A percentile compares a stretch with the other conserved stretches of the same genome.
phyloP scores from a whole-genome alignment of 2,888 invertebrate species.

The Cephalotes varians region DNA sequence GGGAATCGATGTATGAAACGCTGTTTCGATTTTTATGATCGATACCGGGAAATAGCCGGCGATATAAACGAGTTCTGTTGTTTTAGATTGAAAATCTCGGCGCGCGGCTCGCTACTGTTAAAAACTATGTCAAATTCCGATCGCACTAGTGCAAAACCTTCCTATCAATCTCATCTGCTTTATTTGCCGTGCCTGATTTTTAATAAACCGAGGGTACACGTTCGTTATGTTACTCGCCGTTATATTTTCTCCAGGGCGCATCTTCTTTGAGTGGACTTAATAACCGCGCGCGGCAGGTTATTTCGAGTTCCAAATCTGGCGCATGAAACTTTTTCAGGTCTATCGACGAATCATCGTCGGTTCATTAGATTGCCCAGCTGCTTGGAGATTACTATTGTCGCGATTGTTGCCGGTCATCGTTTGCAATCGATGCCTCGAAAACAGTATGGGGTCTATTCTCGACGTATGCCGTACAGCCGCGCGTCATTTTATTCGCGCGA shows the following conservation, averaged over 20 bases:
- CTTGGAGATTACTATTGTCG: constrained; percentile 72
- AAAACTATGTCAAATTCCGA: constrained; percentile 44
- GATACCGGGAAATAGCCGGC: constrained; percentile 34
- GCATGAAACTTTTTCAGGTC: constrained; percentile 57
- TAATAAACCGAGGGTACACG: constrained; percentile 18
- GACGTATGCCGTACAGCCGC: constrained; percentile 29
- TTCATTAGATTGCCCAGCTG: constrained; percentile 76
- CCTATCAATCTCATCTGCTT: constrained; percentile 32
- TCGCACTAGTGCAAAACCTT: background rate
- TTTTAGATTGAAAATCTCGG: constrained; percentile 40
- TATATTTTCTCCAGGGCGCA: constrained; percentile 10
- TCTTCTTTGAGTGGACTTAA: constrained; percentile 18
- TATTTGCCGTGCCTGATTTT: constrained; percentile 33
- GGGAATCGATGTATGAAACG: constrained; percentile 17
- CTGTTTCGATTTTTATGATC: constrained; percentile 34
- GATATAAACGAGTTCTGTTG: constrained; percentile 44
- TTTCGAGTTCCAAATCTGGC: constrained; percentile 54
- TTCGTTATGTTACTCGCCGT: background rate
- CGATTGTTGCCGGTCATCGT: constrained; percentile 76
- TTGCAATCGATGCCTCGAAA: constrained; percentile 74
- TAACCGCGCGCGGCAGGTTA: constrained; percentile 24
- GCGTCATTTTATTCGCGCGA: constrained; percentile 59
- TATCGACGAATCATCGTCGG: constrained; percentile 72
- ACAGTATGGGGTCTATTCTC: constrained; percentile 71
- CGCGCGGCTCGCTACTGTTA: background rate